Base-by-base conservation (phyloP, 2,113 vertebrate genomes). In the Anhinga anhinga region DNA sequence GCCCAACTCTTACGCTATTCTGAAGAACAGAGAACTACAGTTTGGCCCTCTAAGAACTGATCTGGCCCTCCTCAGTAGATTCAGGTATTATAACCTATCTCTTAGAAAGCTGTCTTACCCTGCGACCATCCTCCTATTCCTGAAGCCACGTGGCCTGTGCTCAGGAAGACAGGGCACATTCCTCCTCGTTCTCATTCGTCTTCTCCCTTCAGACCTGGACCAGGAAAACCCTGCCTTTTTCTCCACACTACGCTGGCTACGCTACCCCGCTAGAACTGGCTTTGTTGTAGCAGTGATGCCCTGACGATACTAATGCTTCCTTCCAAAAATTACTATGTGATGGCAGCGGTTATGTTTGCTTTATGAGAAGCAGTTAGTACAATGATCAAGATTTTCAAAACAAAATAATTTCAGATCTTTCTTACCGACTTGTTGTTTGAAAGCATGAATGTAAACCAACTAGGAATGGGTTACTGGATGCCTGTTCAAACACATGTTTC, bases 371-470 rank as follows among this genome's bases (percentile, higher is more conserved):
- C 74, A 88, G 61, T 65, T 45, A 96, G 78, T 27, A 93, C 93
- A 94, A 73, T 3, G 32, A 93, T 22, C 50, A 74, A 86, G 34
- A 49, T 32, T 91, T 58, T 53, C 27, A 93, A 76, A 71, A 79
- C 36, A 73, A 86, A 45, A 30, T 11, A 86, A 91, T 56, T 86
- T 86, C 86, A 92, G 74, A 87, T 76, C 88, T 90, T 61, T 95
- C 99, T 99, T 98, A 99, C 99, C 99, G 99, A 97, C 99, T 99
- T n/a, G 99, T 98, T 23, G 99, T 99, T 98, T 99, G 99, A 98
- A 99, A 99, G 97, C 99, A 99, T 95, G 99, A 99, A 95, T 99
- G 99, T 73, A 99, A 98, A 96, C 99, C 99, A 23, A 99, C 99
- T 85, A 99, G 98, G 98, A 99, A 99, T 5, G 99, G 99, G 97